Percentiles rank a stretch among this genome's conserved stretches.
These are phyloP conservation scores for Piprites chloris DNA, from an alignment of 2,113 vertebrate genomes.

Conservation along the genomic window DNA sequence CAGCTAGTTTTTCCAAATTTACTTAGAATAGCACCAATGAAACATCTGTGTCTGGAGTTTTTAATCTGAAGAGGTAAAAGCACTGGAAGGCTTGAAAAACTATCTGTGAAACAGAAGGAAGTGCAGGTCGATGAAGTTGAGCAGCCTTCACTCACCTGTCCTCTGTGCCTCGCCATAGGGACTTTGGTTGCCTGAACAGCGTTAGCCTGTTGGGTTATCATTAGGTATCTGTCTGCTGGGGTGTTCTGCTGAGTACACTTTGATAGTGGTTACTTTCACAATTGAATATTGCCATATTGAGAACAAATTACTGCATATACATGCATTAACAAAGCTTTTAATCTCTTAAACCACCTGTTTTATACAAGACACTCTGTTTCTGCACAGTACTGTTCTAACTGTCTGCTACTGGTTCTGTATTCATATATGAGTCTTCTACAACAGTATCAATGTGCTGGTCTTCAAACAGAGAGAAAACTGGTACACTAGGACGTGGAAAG, in stretches of 20 bases:
- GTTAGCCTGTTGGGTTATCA: background rate
- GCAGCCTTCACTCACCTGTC: background rate
- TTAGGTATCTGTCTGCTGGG: background rate
- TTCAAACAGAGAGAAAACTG: background rate
- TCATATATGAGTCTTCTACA: background rate
- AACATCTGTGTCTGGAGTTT: background rate
- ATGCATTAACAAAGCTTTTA: background rate
- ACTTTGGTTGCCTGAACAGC: background rate
- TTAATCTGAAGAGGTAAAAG: background rate
- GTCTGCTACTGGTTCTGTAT: background rate
- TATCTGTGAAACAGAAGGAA: background rate
- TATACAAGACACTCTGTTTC: background rate
- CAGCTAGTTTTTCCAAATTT: background rate
- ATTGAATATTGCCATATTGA: background rate
- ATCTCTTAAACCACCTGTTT: background rate
- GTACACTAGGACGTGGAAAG: background rate
- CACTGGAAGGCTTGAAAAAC: background rate
- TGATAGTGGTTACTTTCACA: background rate
- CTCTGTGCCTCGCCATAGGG: background rate
- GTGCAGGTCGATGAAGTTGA: rapidly evolving
- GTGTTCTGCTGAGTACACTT: background rate
- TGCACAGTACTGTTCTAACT: background rate
- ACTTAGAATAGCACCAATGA: background rate
- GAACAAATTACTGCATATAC: background rate
- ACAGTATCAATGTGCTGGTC: background rate